A percentile compares a stretch with the other conserved stretches of the same genome.
These are phyloP conservation scores for Amblyjoppa fuscipennis DNA, from an alignment of 2,888 invertebrate genomes.

Conservation along the genomic window DNA sequence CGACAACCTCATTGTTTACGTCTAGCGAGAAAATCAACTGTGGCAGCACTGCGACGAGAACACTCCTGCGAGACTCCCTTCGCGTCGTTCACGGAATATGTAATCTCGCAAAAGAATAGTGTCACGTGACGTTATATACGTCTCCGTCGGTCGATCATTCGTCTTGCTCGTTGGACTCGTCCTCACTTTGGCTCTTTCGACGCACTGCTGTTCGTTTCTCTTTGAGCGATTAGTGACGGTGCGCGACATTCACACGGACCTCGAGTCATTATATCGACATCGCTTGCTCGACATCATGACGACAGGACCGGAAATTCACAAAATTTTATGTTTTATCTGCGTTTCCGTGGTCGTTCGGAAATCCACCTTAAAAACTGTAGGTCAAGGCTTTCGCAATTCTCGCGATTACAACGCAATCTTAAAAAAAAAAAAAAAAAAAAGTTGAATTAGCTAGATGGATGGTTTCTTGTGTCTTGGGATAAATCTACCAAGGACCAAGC, in stretches of 20 bases:
- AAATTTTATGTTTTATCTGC: too few relatives aligned
- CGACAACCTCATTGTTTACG: conserved; percentile 46
- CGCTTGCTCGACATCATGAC: too few relatives aligned
- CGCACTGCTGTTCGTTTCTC: conserved; percentile 4
- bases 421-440: too few relatives aligned
- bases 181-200: conserved; percentile 17
- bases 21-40: neutral
- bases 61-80: neutral
- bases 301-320: too few relatives aligned
- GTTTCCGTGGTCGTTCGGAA: too few relatives aligned
- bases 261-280: neutral
- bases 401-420: too few relatives aligned
- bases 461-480: too few relatives aligned
- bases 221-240: conserved; percentile 47
- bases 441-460: too few relatives aligned
- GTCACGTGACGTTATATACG: conserved; percentile 66
- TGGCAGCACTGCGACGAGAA: conserved; percentile 14
- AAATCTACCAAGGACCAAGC: too few relatives aligned
- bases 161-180: conserved; percentile 29
- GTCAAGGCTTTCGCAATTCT: too few relatives aligned
- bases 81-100: conserved; percentile 62
- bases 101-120: conserved; percentile 47
- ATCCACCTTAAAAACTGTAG: too few relatives aligned
- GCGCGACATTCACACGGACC: conserved; percentile 14
- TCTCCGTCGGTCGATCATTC: conserved; percentile 55